Evolutionary conservation across 2,113 vertebrate species (phyloP).

Genomic region (Phaethornis superciliosus): DNA sequence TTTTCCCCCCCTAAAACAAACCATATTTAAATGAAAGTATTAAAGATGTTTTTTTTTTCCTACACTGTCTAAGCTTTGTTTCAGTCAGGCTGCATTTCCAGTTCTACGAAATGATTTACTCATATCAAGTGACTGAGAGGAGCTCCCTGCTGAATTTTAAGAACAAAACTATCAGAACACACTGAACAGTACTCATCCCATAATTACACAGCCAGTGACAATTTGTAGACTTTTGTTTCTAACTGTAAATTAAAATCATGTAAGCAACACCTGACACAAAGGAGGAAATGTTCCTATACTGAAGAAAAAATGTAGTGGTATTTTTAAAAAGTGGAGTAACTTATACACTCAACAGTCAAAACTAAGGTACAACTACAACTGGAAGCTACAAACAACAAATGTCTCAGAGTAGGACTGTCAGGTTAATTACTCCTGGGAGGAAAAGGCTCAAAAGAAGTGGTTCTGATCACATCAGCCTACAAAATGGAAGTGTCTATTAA

Average conservation of each 20-base stretch:
- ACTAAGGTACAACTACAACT: neutral
- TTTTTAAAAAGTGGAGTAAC: neutral
- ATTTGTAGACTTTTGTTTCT: neutral
- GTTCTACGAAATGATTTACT: neutral
- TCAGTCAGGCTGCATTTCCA: neutral
- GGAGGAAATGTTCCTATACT: neutral
- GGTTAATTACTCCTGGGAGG: neutral
- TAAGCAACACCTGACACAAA: neutral
- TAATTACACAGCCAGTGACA: neutral
- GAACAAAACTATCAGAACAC: neutral
- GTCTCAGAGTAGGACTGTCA: neutral
- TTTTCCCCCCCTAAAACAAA: neutral
- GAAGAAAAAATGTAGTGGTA: fast-evolving
- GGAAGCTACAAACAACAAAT: neutral
- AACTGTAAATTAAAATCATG: neutral
- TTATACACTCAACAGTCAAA: neutral
- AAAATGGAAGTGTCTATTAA: neutral
- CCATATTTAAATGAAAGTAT: neutral
- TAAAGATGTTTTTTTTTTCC: neutral
- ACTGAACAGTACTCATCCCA: neutral
- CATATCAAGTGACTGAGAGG: neutral
- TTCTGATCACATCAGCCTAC: neutral
- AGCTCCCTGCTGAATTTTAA: neutral
- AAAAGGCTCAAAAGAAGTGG: neutral
- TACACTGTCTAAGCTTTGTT: neutral